Conservation (phyloP, 2,888 invertebrate genomes). For the Leistus spinibarbis region DNA sequence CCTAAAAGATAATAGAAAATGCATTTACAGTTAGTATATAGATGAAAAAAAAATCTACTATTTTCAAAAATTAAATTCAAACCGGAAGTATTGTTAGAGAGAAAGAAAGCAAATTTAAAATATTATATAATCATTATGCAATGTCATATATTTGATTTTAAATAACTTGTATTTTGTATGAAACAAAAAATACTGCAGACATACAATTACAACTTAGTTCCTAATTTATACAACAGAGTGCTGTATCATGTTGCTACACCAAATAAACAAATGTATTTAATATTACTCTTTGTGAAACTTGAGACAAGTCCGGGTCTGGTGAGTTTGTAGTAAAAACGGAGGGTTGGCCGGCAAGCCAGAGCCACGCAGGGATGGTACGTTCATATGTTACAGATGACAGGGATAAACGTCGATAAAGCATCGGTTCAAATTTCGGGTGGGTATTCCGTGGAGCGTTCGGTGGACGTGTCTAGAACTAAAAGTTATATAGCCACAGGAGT, state of each 20-base stretch:
- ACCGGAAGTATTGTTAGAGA: too few relatives aligned
- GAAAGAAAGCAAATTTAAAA: too few relatives aligned
- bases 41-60: too few relatives aligned
- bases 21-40: too few relatives aligned
- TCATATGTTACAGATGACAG: conserved; percentile 39
- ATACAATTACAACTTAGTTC: too few relatives aligned
- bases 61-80: too few relatives aligned
- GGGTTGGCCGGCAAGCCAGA: neutral
- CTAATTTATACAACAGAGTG: neutral
- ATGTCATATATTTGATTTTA: too few relatives aligned
- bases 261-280: neutral
- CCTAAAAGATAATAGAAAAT: too few relatives aligned
- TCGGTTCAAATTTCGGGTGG: conserved; percentile 35
- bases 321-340: neutral
- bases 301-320: neutral
- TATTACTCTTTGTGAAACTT: neutral
- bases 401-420: conserved; percentile 39
- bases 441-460: conserved; percentile 26
- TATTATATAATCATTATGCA: too few relatives aligned
- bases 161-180: too few relatives aligned
- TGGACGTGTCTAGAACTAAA: conserved; percentile 31
- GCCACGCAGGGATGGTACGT: conserved; percentile 17
- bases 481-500: conserved; percentile 26
- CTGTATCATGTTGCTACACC: neutral
- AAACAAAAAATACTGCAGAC: too few relatives aligned